Conservation (phyloP, 2,797 vertebrate species). For the Girardinus metallicus region DNA sequence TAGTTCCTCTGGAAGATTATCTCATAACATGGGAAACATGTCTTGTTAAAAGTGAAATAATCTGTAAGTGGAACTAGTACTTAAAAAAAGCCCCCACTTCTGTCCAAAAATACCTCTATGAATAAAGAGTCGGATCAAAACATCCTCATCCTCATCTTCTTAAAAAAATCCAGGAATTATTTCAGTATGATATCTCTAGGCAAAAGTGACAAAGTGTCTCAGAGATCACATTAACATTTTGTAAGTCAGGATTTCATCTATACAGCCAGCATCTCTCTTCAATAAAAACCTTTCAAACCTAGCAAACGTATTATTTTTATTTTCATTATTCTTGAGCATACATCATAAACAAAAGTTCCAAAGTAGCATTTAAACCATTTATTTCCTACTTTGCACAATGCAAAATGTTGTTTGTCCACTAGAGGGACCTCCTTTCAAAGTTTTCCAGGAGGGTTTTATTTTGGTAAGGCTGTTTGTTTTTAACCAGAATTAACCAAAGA, state of each 20-base stretch:
- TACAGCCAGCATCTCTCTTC: neutral
- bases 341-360: neutral
- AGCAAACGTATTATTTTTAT: neutral
- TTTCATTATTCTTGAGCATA: neutral
- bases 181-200: neutral
- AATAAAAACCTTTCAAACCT: neutral
- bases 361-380: neutral
- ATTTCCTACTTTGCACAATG: neutral
- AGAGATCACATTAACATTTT: neutral
- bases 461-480: neutral
- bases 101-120: neutral
- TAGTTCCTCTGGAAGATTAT: too few relatives aligned
- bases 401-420: slow-evolving; percentile 35
- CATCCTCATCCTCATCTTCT: neutral
- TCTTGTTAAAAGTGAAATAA: too few relatives aligned
- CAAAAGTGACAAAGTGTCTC: neutral
- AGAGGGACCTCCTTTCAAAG: slow-evolving; percentile 43
- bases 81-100: neutral
- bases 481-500: neutral
- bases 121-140: neutral
- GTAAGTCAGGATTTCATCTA: neutral
- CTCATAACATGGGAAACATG: too few relatives aligned
- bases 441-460: neutral
- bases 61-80: too few relatives aligned
- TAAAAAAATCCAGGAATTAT: neutral